These are phyloP conservation scores for Triplophysa yarkandensis DNA, from an alignment of 2,797 vertebrate genomes.

Conservation along the genomic window DNA sequence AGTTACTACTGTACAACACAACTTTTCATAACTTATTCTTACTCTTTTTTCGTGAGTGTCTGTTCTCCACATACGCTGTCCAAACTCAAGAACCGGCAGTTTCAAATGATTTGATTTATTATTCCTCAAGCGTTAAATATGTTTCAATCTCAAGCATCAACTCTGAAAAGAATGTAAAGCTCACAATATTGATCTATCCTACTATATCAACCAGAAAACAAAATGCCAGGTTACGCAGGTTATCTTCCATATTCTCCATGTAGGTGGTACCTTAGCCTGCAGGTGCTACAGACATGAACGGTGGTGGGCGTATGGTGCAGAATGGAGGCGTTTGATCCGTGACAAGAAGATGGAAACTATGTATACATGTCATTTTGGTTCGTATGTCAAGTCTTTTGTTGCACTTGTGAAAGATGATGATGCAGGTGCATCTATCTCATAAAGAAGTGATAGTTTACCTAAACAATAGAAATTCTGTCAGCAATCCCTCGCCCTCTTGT, in stretches of 20 bases:
- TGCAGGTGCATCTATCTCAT: conserved; percentile 5
- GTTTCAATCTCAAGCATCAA: neutral
- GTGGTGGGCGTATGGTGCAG: conserved; percentile 14
- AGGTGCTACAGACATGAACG: conserved; percentile 18
- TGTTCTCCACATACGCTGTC: neutral
- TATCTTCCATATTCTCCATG: neutral
- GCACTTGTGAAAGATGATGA: conserved; percentile 11
- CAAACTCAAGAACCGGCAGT: neutral
- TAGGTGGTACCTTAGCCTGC: conserved; percentile 9
- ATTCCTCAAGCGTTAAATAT: neutral
- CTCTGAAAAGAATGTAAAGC: conserved; percentile 6
- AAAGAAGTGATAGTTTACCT: neutral
- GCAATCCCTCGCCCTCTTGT: too few species aligned
- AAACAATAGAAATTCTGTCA: too few species aligned
- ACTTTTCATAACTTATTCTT: neutral
- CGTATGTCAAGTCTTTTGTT: conserved; percentile 6
- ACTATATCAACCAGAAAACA: neutral
- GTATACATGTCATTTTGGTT: conserved; percentile 25
- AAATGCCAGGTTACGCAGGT: neutral
- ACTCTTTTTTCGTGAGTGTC: neutral
- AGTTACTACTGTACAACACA: too few species aligned
- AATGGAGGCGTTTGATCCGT: conserved; percentile 29
- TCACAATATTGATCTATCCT: conserved; percentile 2
- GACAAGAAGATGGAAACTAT: conserved; percentile 26
- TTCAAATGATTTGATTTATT: neutral